These are phyloP conservation scores for Premnoplex brunnescens DNA, from an alignment of 2,797 vertebrate genomes.

Conservation along the genomic window DNA sequence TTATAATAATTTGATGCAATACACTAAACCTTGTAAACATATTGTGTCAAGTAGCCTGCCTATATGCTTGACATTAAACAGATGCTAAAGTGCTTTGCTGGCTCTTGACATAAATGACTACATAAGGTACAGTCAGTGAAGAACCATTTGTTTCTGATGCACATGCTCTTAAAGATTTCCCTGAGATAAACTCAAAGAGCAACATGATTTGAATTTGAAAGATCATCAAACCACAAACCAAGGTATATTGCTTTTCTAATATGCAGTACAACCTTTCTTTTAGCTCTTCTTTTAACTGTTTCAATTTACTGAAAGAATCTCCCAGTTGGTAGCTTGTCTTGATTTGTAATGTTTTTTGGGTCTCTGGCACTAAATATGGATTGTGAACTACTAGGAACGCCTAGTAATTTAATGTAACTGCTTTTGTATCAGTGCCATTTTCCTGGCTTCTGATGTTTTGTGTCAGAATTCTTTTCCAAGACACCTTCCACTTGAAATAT, in stretches of 20 bases:
- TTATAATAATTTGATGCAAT: background rate
- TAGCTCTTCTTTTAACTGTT: background rate
- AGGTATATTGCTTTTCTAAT: background rate
- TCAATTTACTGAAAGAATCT: rapidly evolving
- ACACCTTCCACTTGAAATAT: background rate
- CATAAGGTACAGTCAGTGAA: background rate
- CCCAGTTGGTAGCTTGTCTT: background rate
- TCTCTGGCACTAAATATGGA: background rate
- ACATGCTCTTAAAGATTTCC: background rate
- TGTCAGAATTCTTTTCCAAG: background rate
- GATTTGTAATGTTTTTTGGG: background rate
- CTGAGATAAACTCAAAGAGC: background rate
- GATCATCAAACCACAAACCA: rapidly evolving
- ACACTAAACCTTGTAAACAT: background rate
- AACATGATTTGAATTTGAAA: background rate
- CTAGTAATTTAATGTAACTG: background rate
- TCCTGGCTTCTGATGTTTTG: background rate
- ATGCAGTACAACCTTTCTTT: background rate
- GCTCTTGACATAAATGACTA: background rate
- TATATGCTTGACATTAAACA: background rate
- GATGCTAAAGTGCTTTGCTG: background rate
- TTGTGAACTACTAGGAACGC: background rate
- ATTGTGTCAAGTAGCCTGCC: background rate
- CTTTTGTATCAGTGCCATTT: background rate
- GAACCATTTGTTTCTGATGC: background rate